Base-by-base conservation (phyloP, 1,140 invertebrate species). In the Aporrectodea caliginosa region DNA sequence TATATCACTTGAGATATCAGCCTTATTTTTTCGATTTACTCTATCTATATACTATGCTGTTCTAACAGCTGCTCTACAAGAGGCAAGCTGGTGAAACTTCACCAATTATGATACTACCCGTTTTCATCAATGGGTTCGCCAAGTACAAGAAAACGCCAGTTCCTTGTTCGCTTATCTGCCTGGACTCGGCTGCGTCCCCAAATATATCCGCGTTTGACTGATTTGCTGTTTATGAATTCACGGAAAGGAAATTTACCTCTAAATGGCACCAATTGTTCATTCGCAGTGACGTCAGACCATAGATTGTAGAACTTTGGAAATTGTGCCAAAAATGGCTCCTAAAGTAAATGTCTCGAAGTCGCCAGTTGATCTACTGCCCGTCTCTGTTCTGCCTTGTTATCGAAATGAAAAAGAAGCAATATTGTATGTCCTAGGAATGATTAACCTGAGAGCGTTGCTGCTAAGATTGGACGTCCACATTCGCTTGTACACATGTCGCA, bases 141-240 rank as follows among this genome's bases (percentile, higher is more conserved):
- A 79, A 27, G 33, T 79, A 22, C 73, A 33, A 35, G 1, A 79
- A 78, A 1, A 80, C 78, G 16, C 32, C 58, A 6, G 29, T n/a
- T 1, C 76, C 77, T n/a, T 69, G 35, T 29, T 69, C 68, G 22
- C 43, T 29, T 79, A 69, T 58, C 68, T 16, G 29, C 31, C n/a
- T 27, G 2, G 16, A 43, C 75, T 32, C 22, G 71, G 30, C 31
- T 78, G 70, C 27, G 2, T 78, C 12, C 79, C 81, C 0, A 82
- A 32, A 71, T 81, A 82, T n/a, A 74, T 82, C 87, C 85, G 86
- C 88, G 90, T 81, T 89, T 89, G 69, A 83, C 84, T 1, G 89
- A 88, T 85, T 90, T 90, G 69, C 84, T 84, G 69, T 88, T 85
- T 72, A 91, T 89, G 73, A 85, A 85, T 77, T 86, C 85, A 16